Evolutionary conservation across 1,140 invertebrate species (phyloP).

Genomic region (Delia radicum): DNA sequence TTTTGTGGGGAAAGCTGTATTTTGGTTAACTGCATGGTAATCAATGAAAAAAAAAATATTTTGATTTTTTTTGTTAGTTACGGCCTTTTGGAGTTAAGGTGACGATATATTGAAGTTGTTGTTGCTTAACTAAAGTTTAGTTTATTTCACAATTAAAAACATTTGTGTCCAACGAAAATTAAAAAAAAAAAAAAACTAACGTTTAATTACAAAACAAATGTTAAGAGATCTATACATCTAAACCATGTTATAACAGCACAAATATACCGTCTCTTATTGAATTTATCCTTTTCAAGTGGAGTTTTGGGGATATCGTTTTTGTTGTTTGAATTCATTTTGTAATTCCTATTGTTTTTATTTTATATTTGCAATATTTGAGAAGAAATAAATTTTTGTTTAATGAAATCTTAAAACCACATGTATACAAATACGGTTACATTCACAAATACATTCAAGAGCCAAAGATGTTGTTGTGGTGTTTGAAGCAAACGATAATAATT

Average conservation of each 20-base stretch:
- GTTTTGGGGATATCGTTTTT: no score
- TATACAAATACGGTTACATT: background rate
- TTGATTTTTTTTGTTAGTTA: no score
- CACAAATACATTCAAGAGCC: background rate
- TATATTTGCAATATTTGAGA: slow-evolving; percentile 53
- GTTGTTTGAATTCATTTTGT: no score
- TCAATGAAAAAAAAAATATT: no score
- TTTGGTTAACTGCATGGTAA: no score
- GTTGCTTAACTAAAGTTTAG: background rate
- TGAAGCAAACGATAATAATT: background rate
- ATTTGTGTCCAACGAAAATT: slow-evolving; percentile 13
- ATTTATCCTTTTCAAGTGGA: no score
- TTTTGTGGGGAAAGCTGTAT: no score
- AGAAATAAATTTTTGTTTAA: slow-evolving; percentile 53
- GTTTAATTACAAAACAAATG: slow-evolving; percentile 52
- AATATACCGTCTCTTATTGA: no score
- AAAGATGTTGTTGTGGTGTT: background rate
- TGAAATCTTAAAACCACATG: slow-evolving; percentile 39
- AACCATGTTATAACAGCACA: background rate
- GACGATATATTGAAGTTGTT: background rate
- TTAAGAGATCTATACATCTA: background rate
- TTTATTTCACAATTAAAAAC: slow-evolving; percentile 23
- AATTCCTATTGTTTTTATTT: slow-evolving; percentile 27
- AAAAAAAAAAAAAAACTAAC: slow-evolving; percentile 11
- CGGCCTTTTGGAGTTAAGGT: no score